Percentiles rank a stretch among this genome's conserved stretches.
Evolutionary conservation across 2,888 invertebrate genomes (phyloP).

Genomic region (Oscheius myriophilus): DNA sequence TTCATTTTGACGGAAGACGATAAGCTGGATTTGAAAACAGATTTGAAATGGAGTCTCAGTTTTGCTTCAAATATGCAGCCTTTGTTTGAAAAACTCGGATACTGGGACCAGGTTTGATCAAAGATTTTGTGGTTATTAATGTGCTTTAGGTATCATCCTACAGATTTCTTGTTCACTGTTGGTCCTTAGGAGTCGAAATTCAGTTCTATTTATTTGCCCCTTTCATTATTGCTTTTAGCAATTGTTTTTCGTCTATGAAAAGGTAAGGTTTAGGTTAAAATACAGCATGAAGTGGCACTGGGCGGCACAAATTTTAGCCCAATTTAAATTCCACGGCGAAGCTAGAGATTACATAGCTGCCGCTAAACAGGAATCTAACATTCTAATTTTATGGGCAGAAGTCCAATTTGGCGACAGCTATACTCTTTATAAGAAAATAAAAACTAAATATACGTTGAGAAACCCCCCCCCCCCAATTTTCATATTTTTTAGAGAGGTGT

Average conservation of each 20-base stretch:
- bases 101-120: slow-evolving; percentile 18
- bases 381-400: too few relatives aligned
- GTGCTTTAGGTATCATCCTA: neutral
- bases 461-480: too few relatives aligned
- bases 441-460: too few relatives aligned
- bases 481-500: neutral
- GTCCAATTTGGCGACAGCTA: too few relatives aligned
- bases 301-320: too few relatives aligned
- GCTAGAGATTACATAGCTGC: too few relatives aligned
- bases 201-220: slow-evolving; percentile 18
- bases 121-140: neutral
- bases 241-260: too few relatives aligned
- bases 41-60: slow-evolving; percentile 6
- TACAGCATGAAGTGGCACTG: too few relatives aligned
- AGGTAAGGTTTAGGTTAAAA: too few relatives aligned
- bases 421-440: too few relatives aligned
- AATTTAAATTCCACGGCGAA: too few relatives aligned
- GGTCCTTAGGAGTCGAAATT: slow-evolving; percentile 18
- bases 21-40: neutral
- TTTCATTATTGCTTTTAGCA: neutral
- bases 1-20: neutral
- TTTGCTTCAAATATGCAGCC: slow-evolving; percentile 17
- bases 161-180: slow-evolving; percentile 11
- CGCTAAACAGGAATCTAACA: too few relatives aligned
- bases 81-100: slow-evolving; percentile 12